phyloP scores from a whole-genome alignment of 2,797 vertebrate species.

The Tauraco hartlaubi region DNA sequence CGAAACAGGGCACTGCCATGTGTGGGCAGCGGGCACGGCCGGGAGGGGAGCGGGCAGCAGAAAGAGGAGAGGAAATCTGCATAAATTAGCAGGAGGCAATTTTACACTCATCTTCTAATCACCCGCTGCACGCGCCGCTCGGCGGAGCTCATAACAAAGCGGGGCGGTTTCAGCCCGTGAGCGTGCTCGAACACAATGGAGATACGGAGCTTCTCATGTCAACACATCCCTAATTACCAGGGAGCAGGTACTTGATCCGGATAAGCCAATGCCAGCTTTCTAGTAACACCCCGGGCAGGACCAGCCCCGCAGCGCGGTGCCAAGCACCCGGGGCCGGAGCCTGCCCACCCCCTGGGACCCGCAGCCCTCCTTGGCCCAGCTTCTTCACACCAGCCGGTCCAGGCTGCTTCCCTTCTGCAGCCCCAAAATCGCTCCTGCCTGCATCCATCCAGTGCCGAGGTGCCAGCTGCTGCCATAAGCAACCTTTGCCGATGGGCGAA shows the following conservation, averaged over 20 bases:
- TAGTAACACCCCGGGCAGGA: background rate
- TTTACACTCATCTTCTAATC: background rate
- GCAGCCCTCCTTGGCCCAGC: background rate
- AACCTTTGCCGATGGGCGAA: no score
- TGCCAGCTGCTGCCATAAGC: background rate
- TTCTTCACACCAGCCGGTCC: background rate
- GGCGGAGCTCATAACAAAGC: background rate
- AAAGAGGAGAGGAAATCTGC: background rate
- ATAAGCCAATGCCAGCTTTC: background rate
- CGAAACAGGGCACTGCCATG: background rate
- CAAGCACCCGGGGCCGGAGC: rapidly evolving
- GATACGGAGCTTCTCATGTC: rapidly evolving
- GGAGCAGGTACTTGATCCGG: background rate
- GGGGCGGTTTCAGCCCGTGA: background rate
- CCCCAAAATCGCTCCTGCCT: rapidly evolving
- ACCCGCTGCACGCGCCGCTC: rapidly evolving
- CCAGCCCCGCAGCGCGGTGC: rapidly evolving
- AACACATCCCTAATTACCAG: background rate
- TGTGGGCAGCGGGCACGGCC: rapidly evolving
- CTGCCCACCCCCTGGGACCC: background rate
- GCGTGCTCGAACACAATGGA: background rate
- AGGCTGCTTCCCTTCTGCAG: background rate
- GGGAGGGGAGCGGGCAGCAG: rapidly evolving
- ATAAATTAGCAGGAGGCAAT: background rate
- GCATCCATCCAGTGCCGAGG: background rate